phyloP scores from a whole-genome alignment of 1,140 invertebrate species.

The Chlorops oryzae region DNA sequence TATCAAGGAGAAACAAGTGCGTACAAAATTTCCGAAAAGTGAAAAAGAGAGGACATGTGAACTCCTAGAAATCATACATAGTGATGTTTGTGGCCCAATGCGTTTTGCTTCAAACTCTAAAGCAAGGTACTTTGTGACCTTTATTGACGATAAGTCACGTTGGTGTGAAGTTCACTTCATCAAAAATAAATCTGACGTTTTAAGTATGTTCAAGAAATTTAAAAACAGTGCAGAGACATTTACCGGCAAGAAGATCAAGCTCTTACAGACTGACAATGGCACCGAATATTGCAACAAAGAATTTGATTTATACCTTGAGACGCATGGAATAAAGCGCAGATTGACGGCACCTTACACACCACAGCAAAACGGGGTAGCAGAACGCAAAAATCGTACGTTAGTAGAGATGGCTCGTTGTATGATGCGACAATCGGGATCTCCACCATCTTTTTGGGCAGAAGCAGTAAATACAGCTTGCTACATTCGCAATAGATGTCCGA shows the following conservation, averaged over 20 bases:
- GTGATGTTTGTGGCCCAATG: conserved; percentile 35
- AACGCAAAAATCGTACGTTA: conserved; percentile 22
- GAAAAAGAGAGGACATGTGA: neutral
- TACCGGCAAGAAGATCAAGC: conserved; percentile 31
- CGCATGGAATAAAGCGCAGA: conserved; percentile 8
- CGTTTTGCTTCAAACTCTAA: conserved; percentile 19
- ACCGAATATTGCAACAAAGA: conserved; percentile 29
- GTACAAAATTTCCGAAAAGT: conserved; percentile 1
- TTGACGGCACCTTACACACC: conserved; percentile 2
- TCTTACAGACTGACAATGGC: conserved; percentile 42
- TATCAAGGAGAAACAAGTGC: conserved; percentile 11
- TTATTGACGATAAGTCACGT: conserved; percentile 11
- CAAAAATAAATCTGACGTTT: conserved; percentile 6
- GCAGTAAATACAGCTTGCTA: conserved; percentile 16
- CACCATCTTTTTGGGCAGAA: conserved; percentile 22
- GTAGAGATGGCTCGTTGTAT: conserved; percentile 24
- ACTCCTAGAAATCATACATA: conserved; percentile 25
- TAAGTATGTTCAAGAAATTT: conserved; percentile 3
- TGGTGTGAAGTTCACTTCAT: conserved; percentile 8
- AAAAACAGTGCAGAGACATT: conserved; percentile 15
- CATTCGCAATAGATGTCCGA: conserved; percentile 24
- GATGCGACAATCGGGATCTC: conserved; percentile 18
- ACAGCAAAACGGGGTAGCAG: conserved; percentile 9
- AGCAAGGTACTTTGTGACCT: conserved; percentile 33
- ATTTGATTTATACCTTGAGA: neutral